phyloP scores from a whole-genome alignment of 1,140 invertebrate species.

The Pissodes strobi region DNA sequence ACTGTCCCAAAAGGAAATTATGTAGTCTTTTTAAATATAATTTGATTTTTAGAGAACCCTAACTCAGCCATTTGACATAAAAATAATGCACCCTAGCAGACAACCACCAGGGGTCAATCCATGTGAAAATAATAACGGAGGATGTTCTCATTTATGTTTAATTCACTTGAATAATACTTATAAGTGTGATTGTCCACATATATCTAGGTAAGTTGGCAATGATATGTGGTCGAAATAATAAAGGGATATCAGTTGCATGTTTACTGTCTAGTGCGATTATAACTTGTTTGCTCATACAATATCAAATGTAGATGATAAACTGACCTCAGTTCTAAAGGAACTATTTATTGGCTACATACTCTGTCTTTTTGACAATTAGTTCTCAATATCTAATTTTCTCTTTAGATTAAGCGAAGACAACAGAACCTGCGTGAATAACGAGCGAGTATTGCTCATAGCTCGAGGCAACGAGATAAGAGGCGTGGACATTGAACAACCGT shows the following conservation, averaged over 20 bases:
- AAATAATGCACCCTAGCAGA: constrained; percentile 77
- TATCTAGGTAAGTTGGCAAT: constrained; percentile 68
- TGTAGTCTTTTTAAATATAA: too few relatives aligned
- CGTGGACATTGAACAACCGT: constrained; percentile 74
- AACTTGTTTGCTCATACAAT: too few relatives aligned
- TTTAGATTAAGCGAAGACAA: constrained; percentile 58
- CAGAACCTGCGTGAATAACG: constrained; percentile 72
- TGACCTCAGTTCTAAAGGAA: too few relatives aligned
- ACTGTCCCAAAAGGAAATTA: too few relatives aligned
- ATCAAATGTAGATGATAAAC: too few relatives aligned
- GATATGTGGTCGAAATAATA: too few relatives aligned
- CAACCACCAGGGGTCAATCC: constrained; percentile 70
- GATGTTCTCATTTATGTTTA: constrained; percentile 79
- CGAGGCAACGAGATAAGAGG: constrained; percentile 79
- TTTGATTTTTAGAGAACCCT: constrained; percentile 59
- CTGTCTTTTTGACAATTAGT: too few relatives aligned
- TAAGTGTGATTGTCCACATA: constrained; percentile 76
- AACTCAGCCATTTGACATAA: constrained; percentile 80
- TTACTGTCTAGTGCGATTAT: too few relatives aligned
- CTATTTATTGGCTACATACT: too few relatives aligned
- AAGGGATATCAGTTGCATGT: too few relatives aligned
- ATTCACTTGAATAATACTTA: constrained; percentile 65
- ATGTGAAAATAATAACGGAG: constrained; percentile 72
- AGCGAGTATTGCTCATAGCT: constrained; percentile 76
- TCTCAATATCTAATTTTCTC: too few relatives aligned